phyloP scores from a whole-genome alignment of 2,888 invertebrate species.

The Eupithecia inturbata region DNA sequence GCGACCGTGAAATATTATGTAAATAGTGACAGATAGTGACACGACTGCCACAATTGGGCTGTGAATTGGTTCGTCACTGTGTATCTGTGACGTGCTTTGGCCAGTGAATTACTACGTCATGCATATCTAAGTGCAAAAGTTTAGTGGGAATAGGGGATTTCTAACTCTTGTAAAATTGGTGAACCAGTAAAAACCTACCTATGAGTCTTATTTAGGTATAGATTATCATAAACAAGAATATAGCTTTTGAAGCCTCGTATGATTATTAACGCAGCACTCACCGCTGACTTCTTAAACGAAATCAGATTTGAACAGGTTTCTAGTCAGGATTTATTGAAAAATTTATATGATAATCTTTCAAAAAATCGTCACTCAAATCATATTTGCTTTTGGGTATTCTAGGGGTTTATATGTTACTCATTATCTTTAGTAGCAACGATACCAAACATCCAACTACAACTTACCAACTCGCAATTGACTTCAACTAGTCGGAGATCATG shows the following conservation, averaged over 20 bases:
- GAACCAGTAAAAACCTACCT: neutral
- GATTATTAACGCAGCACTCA: too few relatives aligned
- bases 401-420: too few relatives aligned
- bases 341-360: too few relatives aligned
- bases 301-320: too few relatives aligned
- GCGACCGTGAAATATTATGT: neutral
- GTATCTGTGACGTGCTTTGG: neutral
- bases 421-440: too few relatives aligned
- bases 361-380: too few relatives aligned
- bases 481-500: too few relatives aligned
- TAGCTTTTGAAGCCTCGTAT: neutral
- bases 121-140: neutral
- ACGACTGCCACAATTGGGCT: neutral
- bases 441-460: too few relatives aligned
- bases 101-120: neutral
- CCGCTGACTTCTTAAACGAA: too few relatives aligned
- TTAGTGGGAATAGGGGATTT: neutral
- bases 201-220: neutral
- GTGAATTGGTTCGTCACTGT: slow-evolving; percentile 5
- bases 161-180: neutral
- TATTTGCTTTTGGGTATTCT: too few relatives aligned
- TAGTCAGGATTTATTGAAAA: too few relatives aligned
- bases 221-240: neutral
- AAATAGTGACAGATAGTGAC: slow-evolving; percentile 9
- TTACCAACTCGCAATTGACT: too few relatives aligned